phyloP scores from a whole-genome alignment of 2,888 invertebrate species.

The Cantharis rufa region DNA sequence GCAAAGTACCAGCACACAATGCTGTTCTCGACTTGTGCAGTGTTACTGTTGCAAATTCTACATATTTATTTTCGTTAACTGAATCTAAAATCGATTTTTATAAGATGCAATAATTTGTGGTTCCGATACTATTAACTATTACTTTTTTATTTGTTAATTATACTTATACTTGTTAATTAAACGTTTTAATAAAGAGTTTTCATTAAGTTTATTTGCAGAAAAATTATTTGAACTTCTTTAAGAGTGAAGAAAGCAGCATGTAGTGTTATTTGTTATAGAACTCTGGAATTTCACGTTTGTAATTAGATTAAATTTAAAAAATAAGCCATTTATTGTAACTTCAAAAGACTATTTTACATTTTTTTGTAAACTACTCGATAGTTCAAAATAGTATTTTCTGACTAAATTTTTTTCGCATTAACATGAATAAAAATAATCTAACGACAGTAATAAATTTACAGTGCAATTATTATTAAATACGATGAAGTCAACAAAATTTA shows the following conservation, averaged over 20 bases:
- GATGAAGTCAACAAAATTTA: background rate
- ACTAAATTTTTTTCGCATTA: background rate
- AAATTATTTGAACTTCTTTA: too few relatives aligned
- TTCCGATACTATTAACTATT: too few relatives aligned
- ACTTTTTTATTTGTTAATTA: too few relatives aligned
- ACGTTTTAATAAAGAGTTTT: background rate
- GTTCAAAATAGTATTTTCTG: background rate
- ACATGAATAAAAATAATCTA: background rate
- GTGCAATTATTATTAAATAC: background rate
- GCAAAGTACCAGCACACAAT: constrained; percentile 65
- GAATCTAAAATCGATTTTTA: background rate
- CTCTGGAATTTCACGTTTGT: background rate
- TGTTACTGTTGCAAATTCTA: constrained; percentile 50
- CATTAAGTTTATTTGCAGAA: background rate
- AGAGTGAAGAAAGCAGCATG: too few relatives aligned
- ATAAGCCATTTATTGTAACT: background rate
- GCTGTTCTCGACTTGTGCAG: constrained; percentile 71
- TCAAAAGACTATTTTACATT: background rate
- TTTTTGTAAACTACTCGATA: background rate
- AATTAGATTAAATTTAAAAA: background rate
- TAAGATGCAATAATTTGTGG: background rate
- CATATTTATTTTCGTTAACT: background rate
- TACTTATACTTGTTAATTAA: background rate
- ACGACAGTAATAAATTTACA: background rate
- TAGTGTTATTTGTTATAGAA: too few relatives aligned